Evolutionary conservation across 2,113 vertebrate genomes (phyloP), one percentile per base, ranked within the genome.

Genomic region (Zootoca vivipara): DNA sequence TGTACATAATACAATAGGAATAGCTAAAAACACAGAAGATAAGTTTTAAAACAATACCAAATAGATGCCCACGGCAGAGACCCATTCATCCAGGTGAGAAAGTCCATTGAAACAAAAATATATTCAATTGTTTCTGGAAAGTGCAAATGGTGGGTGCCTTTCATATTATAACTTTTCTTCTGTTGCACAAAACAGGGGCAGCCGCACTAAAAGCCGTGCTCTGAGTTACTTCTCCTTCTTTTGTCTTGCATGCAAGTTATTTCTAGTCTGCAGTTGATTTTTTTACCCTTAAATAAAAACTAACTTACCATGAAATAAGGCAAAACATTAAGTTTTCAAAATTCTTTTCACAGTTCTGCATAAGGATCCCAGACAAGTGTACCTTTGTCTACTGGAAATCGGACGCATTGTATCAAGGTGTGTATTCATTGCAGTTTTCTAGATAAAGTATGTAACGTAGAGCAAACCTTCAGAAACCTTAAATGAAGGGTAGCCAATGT

Each of bases 291-390:
- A 81, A 81, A 24, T 35, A 81, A 64, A 64, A 38, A 58, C 12
- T 26, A 64, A 64, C n/a, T 20, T 30, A 70, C 7, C 0, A 52
- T 52, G 46, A 24, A 62, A 58, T 13, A 82, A 22, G 35, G 62
- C 58, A 67, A 67, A 82, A 15, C 80, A 35, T 26, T 82, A 13
- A 35, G 38, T 38, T 82, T 82, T 42, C 26, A 42, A 46, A 10
- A 85, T 89, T 93, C 93, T 46, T 69, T 12, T 89, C 91, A 82
- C 91, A 99, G 99, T 99, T 93, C 96, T 99, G 82, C 99, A 99
- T 94, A 99, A 98, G 95, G 97, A 99, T 89, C 98, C 98, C 81
- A 98, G 99, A 65, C 99, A 99, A 93, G 99, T 99, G 7, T 99
- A 99, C 86, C 98, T 99, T 74, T 99, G 99, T 84, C 96, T 99